Conservation (phyloP, 2,113 vertebrate genomes). For the Oreochromis aureus region DNA sequence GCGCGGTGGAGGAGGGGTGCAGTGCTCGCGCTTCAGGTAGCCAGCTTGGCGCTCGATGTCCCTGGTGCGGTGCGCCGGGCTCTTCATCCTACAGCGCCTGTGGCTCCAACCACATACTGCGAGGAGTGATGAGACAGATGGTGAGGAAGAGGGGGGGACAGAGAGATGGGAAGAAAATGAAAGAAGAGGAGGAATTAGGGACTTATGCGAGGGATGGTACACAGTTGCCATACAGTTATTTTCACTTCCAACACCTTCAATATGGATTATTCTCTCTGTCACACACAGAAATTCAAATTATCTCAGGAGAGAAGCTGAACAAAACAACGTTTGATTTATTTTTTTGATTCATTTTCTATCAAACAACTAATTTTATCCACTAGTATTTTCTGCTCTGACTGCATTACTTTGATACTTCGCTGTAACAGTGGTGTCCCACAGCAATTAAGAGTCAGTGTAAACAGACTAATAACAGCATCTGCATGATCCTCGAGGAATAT, state of each 20-base stretch:
- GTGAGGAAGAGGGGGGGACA: background rate
- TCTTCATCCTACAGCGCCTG: constrained; percentile 82
- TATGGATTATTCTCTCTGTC: background rate
- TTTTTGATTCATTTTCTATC: background rate
- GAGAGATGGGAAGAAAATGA: background rate
- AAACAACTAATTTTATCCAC: background rate
- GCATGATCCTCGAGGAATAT: background rate
- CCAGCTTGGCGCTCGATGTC: constrained; percentile 94
- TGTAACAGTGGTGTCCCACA: background rate
- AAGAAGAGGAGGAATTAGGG: background rate
- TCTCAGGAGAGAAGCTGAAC: background rate
- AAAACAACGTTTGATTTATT: background rate
- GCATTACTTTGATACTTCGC: background rate
- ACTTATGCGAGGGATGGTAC: background rate
- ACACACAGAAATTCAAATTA: background rate
- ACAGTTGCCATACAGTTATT: background rate
- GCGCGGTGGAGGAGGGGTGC: constrained; percentile 79
- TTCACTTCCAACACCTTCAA: background rate
- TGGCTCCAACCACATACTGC: constrained; percentile 80
- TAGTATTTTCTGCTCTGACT: background rate
- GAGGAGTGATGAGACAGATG: background rate
- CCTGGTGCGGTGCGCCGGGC: constrained; percentile 83
- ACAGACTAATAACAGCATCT: background rate
- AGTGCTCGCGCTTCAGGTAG: constrained; percentile 92
- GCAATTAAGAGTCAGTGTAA: background rate